phyloP scores from a whole-genome alignment of 2,113 vertebrate genomes.

The Myrmecobius fasciatus region DNA sequence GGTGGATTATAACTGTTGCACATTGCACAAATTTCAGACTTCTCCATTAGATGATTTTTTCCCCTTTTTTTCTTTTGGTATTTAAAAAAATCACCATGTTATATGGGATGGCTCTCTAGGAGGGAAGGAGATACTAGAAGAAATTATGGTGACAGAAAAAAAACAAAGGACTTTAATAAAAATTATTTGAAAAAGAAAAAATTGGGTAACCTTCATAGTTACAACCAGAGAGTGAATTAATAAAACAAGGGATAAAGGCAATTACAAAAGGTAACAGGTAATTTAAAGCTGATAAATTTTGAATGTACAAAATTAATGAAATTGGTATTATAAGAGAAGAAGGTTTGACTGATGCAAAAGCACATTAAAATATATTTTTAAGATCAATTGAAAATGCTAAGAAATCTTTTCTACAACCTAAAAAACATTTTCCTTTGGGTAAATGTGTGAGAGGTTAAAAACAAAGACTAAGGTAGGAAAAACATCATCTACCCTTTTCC shows the following conservation, averaged over 20 bases:
- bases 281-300: too few relatives aligned
- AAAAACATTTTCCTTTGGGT: too few relatives aligned
- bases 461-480: too few relatives aligned
- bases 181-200: neutral
- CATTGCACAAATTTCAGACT: neutral
- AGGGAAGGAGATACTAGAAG: neutral
- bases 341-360: too few relatives aligned
- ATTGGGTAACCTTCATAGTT: neutral
- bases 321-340: too few relatives aligned
- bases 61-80: neutral
- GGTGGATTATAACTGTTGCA: neutral
- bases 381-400: too few relatives aligned
- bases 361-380: too few relatives aligned
- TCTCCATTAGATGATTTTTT: neutral
- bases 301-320: too few relatives aligned
- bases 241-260: neutral
- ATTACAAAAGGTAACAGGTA: too few relatives aligned
- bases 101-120: neutral
- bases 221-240: neutral
- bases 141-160: neutral
- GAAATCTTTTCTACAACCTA: too few relatives aligned
- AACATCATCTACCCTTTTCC: too few relatives aligned
- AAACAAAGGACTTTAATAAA: neutral
- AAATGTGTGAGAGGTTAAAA: too few relatives aligned
- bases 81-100: neutral